A percentile compares a stretch with the other conserved stretches of the same genome.
Conservation (phyloP, 2,797 vertebrate genomes). For the Ptychobarbus kaznakovi region DNA sequence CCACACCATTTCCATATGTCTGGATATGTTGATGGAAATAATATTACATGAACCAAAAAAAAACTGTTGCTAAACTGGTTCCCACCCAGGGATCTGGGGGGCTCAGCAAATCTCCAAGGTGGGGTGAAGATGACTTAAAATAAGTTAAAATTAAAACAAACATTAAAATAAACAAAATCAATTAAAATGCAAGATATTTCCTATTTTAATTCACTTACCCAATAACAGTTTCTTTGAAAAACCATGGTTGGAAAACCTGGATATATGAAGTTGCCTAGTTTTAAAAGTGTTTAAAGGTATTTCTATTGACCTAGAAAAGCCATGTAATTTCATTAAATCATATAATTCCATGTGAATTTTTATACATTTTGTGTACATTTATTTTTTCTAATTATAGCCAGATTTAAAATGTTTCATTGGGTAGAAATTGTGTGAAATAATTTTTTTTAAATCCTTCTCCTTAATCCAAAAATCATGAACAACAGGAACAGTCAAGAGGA, state of each 20-base stretch:
- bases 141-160: neutral
- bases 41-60: neutral
- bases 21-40: neutral
- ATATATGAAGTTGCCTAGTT: neutral
- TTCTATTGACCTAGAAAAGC: neutral
- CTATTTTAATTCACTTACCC: neutral
- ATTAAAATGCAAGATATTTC: neutral
- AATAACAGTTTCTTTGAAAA: neutral
- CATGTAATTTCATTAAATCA: neutral
- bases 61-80: neutral
- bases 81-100: too few species aligned
- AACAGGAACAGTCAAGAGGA: neutral
- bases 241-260: neutral
- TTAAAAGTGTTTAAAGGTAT: neutral
- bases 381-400: neutral
- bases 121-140: neutral
- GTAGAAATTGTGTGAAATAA: neutral
- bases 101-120: neutral
- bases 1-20: neutral
- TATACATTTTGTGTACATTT: neutral
- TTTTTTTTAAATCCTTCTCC: neutral
- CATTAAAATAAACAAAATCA: neutral
- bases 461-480: neutral
- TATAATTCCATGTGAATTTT: neutral
- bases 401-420: neutral